Evolutionary conservation across 2,797 vertebrate genomes (phyloP).

Genomic region (Chaunax sp.): DNA sequence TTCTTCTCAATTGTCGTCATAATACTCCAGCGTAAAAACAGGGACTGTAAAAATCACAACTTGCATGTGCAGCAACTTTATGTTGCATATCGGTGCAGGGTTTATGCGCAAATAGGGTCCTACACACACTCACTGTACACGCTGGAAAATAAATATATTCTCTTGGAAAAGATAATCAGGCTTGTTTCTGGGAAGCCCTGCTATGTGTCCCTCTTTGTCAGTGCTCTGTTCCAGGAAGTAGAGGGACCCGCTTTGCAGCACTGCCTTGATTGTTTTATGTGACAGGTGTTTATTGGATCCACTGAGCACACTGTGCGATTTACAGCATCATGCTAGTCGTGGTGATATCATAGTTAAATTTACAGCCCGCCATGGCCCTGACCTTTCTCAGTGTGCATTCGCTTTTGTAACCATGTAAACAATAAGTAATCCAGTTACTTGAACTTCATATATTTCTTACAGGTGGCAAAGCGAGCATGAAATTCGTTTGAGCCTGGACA

Average conservation of each 20-base stretch:
- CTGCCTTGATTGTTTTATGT: slow-evolving; percentile 47
- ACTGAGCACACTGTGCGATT: slow-evolving; percentile 32
- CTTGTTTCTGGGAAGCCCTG: slow-evolving; percentile 31
- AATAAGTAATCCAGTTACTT: background rate
- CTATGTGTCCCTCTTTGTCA: background rate
- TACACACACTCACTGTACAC: background rate
- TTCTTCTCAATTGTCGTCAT: too few species aligned
- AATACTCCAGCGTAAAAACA: too few species aligned
- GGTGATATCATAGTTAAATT: slow-evolving; percentile 32
- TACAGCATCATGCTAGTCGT: slow-evolving; percentile 1
- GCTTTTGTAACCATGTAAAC: background rate
- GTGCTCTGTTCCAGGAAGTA: slow-evolving; percentile 52
- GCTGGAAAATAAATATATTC: background rate
- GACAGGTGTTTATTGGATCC: slow-evolving; percentile 53
- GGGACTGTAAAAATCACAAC: background rate
- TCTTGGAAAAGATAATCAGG: slow-evolving; percentile 4
- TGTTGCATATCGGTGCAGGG: background rate
- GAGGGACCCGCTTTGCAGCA: background rate
- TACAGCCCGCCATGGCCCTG: slow-evolving; percentile 29
- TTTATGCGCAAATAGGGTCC: too few species aligned
- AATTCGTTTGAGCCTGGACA: slow-evolving; percentile 10
- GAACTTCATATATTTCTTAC: too few species aligned
- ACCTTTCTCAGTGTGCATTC: slow-evolving; percentile 16
- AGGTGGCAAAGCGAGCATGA: slow-evolving; percentile 20
- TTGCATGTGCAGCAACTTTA: background rate